These are phyloP conservation scores for Noctua pronuba DNA, from an alignment of 2,888 invertebrate genomes.

Conservation along the genomic window DNA sequence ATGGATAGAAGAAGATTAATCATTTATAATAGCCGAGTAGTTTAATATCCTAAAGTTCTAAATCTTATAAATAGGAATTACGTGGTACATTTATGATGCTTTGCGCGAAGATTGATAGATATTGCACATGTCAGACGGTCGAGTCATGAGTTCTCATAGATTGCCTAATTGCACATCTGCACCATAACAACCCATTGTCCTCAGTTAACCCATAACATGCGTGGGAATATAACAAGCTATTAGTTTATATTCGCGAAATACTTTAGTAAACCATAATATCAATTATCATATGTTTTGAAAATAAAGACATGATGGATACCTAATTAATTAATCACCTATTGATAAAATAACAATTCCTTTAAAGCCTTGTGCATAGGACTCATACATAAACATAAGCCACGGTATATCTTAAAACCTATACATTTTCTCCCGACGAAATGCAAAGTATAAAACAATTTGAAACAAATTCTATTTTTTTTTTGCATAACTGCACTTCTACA, in stretches of 20 bases:
- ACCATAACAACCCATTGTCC: conserved; percentile 58
- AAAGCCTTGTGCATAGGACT: neutral
- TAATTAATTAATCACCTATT: neutral
- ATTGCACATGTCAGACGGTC: conserved; percentile 21
- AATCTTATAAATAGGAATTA: neutral
- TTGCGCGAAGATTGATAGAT: conserved; percentile 21
- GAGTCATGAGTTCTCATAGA: conserved; percentile 44
- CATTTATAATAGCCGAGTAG: neutral
- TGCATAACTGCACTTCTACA: too few species aligned
- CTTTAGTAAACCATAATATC: neutral
- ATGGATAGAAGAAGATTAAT: neutral
- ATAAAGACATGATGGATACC: neutral
- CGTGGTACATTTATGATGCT: neutral
- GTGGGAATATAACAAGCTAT: conserved; percentile 31
- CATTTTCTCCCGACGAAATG: neutral
- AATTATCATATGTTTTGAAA: conserved; percentile 31
- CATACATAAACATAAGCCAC: too few species aligned
- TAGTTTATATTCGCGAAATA: conserved; percentile 36
- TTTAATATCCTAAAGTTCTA: neutral
- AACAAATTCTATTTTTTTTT: too few species aligned
- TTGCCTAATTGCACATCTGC: conserved; percentile 57
- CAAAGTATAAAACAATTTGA: neutral
- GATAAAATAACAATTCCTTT: neutral
- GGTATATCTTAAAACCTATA: neutral
- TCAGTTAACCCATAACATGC: conserved; percentile 43